Evolutionary conservation across 37 sponge, comb jelly and placozoan species (phyloP).

Genomic region (Chondrilla cf. caribensis): DNA sequence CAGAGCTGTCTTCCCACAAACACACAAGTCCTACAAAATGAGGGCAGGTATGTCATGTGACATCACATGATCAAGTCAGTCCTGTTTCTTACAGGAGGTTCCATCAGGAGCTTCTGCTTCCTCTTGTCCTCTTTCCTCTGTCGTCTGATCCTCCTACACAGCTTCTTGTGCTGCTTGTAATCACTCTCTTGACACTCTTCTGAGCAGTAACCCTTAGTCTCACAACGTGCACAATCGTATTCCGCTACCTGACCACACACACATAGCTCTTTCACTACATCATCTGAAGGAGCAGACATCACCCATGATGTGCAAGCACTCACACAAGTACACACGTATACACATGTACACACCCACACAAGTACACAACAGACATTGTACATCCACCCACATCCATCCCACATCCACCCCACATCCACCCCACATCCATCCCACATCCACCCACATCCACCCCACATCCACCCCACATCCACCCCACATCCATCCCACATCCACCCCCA

Average conservation of each 20-base stretch:
- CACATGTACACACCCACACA: too few species aligned
- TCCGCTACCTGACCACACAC: conserved; percentile 74
- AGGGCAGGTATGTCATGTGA: neutral
- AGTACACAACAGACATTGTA: neutral
- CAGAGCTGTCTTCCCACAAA: conserved; percentile 70
- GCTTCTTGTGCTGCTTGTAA: conserved; percentile 39
- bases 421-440: neutral
- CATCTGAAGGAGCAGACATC: neutral
- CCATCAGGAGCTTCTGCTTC: neutral
- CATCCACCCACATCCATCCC: neutral
- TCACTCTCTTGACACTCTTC: conserved; percentile 63
- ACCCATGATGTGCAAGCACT: neutral
- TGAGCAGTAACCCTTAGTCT: conserved; percentile 64
- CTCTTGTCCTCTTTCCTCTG: conserved; percentile 19
- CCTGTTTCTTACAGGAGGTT: neutral
- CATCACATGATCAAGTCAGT: neutral
- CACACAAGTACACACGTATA: neutral
- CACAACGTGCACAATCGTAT: conserved; percentile 66
- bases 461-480: neutral
- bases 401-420: neutral
- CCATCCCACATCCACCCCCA: neutral
- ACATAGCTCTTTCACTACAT: conserved; percentile 54
- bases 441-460: neutral
- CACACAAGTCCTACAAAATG: conserved; percentile 46
- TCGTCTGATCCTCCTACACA: conserved; percentile 24